Percentiles rank a stretch among this genome's conserved stretches.
phyloP scores from a whole-genome alignment of 2,113 vertebrate genomes.

The Fregetta grallaria region DNA sequence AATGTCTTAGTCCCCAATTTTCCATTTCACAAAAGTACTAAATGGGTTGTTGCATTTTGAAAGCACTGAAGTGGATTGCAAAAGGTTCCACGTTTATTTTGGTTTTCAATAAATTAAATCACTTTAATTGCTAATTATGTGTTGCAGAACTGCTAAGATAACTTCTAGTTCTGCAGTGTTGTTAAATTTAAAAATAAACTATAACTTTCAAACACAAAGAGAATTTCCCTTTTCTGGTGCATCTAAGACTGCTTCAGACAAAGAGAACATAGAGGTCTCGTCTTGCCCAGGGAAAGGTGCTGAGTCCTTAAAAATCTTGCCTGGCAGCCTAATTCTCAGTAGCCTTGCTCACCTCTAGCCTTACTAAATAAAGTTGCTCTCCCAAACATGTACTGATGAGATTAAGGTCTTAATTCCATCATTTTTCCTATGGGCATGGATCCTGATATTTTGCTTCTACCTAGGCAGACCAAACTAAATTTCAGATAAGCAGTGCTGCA shows the following conservation, averaged over 20 bases:
- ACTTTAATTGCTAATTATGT: slow-evolving; percentile 26
- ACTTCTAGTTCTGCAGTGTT: background rate
- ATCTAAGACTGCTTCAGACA: background rate
- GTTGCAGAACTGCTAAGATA: slow-evolving; percentile 13
- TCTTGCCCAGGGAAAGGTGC: background rate
- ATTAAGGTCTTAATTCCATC: background rate
- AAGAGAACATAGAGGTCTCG: background rate
- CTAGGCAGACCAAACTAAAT: background rate
- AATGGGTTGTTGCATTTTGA: slow-evolving; percentile 21
- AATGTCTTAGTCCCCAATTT: slow-evolving; percentile 22
- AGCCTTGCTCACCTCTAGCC: background rate
- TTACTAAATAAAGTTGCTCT: background rate
- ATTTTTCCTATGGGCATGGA: background rate
- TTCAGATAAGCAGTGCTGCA: background rate
- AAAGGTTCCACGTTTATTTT: slow-evolving; percentile 44
- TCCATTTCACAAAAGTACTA: slow-evolving; percentile 33
- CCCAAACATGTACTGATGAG: background rate
- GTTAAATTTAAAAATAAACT: slow-evolving; percentile 6
- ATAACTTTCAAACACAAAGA: background rate
- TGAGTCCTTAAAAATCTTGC: background rate
- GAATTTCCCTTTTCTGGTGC: background rate
- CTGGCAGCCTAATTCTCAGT: background rate
- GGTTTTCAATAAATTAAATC: slow-evolving; percentile 38
- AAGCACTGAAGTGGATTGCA: slow-evolving; percentile 27
- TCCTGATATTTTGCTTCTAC: background rate